These are phyloP conservation scores for Leptinotarsa tumamoca DNA, from an alignment of 2,888 invertebrate genomes.

Conservation along the genomic window DNA sequence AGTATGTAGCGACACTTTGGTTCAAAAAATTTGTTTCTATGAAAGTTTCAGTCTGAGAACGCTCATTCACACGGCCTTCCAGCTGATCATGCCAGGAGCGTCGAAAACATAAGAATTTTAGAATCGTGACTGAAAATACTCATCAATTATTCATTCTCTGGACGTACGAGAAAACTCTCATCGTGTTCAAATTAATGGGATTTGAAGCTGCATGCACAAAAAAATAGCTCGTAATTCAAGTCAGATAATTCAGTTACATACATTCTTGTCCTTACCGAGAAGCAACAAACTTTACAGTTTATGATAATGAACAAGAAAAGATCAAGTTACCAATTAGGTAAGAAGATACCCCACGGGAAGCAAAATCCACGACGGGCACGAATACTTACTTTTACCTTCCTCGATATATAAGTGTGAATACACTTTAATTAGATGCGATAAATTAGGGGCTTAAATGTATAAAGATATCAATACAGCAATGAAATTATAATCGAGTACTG, in stretches of 20 bases:
- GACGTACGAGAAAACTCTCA: conserved; percentile 2
- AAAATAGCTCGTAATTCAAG: conserved; percentile 12
- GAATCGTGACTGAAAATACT: not conserved
- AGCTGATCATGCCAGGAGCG: not conserved
- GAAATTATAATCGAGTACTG: conserved; percentile 41
- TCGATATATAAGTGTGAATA: conserved; percentile 30
- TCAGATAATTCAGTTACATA: conserved; percentile 18
- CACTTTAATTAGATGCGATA: conserved; percentile 31
- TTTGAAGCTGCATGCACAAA: not conserved
- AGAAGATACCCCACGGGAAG: conserved; percentile 19
- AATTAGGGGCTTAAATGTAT: conserved; percentile 37
- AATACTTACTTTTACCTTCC: conserved; percentile 18
- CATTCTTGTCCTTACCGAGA: conserved; percentile 15
- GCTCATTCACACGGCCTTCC: too few species aligned
- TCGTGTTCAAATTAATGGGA: conserved; percentile 16
- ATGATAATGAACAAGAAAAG: conserved; percentile 22
- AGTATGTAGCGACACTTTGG: too few species aligned
- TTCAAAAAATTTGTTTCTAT: too few species aligned
- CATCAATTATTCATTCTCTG: conserved; percentile 5
- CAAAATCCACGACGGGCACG: conserved; percentile 1
- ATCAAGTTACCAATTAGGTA: conserved; percentile 37
- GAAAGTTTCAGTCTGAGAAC: too few species aligned
- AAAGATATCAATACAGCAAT: conserved; percentile 43
- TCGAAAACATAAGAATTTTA: not conserved
- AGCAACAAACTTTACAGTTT: conserved; percentile 24